Evolutionary conservation across 2,888 invertebrate genomes (phyloP).

Genomic region (Plagiodera versicolora): DNA sequence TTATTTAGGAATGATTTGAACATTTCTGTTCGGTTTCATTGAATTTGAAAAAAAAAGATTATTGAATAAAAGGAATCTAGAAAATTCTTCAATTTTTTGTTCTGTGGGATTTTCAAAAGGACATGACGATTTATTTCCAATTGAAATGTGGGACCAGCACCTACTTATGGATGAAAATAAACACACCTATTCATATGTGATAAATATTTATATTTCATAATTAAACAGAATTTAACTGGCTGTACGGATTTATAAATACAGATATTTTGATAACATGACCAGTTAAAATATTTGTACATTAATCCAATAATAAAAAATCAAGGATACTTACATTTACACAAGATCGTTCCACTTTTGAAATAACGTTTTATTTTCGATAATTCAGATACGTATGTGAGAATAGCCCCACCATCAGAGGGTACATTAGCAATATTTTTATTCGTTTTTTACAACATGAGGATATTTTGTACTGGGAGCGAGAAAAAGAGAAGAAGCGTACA

Average conservation of each 20-base stretch:
- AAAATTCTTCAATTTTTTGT: too few relatives aligned
- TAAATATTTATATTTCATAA: constrained; percentile 57
- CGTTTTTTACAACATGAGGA: constrained; percentile 30
- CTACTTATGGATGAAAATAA: constrained; percentile 6
- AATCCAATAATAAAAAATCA: constrained; percentile 52
- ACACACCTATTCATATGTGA: constrained; percentile 46
- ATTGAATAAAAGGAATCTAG: too few relatives aligned
- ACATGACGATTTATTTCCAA: neutral
- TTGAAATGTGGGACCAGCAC: neutral
- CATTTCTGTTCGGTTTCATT: too few relatives aligned
- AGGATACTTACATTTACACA: constrained; percentile 52
- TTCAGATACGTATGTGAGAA: constrained; percentile 42
- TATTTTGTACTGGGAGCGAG: constrained; percentile 44
- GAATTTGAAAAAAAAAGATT: too few relatives aligned
- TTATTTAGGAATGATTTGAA: too few relatives aligned
- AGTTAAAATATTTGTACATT: constrained; percentile 56
- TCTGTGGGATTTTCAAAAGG: too few relatives aligned
- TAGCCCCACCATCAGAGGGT: constrained; percentile 9
- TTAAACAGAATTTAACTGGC: constrained; percentile 56
- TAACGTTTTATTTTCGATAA: constrained; percentile 39
- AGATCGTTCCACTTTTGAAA: constrained; percentile 41
- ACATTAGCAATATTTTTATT: constrained; percentile 17
- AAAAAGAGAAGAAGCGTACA: constrained; percentile 39
- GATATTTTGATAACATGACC: constrained; percentile 51
- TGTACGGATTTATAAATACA: constrained; percentile 55